Base-by-base conservation (phyloP, 2,888 invertebrate species). In the Acrobeloides nanus region DNA sequence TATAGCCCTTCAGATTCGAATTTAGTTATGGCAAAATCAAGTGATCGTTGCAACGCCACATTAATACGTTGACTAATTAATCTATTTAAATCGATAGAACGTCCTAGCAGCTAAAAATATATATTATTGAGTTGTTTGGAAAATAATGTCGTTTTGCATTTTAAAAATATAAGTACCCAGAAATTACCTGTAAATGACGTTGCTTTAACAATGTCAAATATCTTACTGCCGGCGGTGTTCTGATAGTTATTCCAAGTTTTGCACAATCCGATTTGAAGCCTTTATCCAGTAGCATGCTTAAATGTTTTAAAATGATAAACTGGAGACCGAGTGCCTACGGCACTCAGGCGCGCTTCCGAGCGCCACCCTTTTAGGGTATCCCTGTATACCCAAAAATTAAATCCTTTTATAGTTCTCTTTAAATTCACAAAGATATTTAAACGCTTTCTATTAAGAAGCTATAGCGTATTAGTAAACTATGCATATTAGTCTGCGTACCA, bases 1-100 rank as follows among this genome's bases (percentile, higher is more conserved):
- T 93, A 92, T 31, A 97, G 85, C 73, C 93, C 92, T 1, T 89
- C 89, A 7, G 86, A 88, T 78, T 95, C 95, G 75, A 97, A 97
- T 74, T 90, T 87, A 59, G 87, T 86, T 34, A 97, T 89, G 0
- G 92, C 93, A 43, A 89, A 81, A 75, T 93, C 93, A 6, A 97
- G 78, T 2, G 92, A 89, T 74, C 86, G 87, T 71, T 90, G 87
- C 84, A 95, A 85, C 54, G 90, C 88, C 0, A 88, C 87, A 75
- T 95, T 95, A 51, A 97, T 87, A 53, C 95, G 81, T 74, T 97
- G 95, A 0, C 90, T 89, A 40, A 89, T 84, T 23, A 89, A 78
- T 73, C 87, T 84, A 74, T 89, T 89, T 55, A 97, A 80, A 79
- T 97, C 95, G 54, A 97, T 90, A 15, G 90, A 90, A 7, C 95